phyloP scores from a whole-genome alignment of 2,113 vertebrate genomes.

The Peromyscus polionotus region DNA sequence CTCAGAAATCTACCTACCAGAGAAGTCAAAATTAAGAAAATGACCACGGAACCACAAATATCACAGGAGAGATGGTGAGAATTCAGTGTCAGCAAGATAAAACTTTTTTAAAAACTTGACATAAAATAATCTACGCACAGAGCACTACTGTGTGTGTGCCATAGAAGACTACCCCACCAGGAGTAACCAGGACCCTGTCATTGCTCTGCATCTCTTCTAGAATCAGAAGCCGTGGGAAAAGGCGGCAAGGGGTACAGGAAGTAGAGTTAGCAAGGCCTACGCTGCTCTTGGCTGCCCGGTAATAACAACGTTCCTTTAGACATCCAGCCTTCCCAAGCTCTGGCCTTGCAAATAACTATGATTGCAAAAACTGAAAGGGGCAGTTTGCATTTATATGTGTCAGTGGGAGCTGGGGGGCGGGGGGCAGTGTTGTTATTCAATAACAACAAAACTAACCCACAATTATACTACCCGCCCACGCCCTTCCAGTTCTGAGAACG shows the following conservation, averaged over 20 bases:
- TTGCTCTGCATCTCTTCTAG: background rate
- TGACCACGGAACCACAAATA: background rate
- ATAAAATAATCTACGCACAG: background rate
- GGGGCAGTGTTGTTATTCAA: background rate
- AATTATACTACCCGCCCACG: background rate
- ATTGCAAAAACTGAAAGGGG: background rate
- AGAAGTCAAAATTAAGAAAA: slow-evolving; percentile 29
- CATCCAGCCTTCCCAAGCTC: slow-evolving; percentile 19
- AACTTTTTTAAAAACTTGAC: slow-evolving; percentile 3
- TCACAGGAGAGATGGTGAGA: background rate
- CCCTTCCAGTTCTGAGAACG: background rate
- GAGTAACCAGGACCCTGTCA: background rate
- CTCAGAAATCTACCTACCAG: background rate
- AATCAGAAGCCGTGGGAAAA: background rate
- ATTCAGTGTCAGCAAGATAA: background rate
- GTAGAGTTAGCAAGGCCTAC: background rate
- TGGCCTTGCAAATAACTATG: background rate
- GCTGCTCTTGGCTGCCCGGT: background rate
- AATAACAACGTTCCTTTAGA: background rate
- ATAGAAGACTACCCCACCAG: background rate
- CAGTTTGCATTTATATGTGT: background rate
- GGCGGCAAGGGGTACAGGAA: background rate
- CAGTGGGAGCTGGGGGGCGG: background rate
- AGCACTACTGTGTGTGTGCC: background rate
- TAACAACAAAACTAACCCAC: background rate